Conservation (phyloP, 1,140 invertebrate species). For the Lysiphlebus fabarum region DNA sequence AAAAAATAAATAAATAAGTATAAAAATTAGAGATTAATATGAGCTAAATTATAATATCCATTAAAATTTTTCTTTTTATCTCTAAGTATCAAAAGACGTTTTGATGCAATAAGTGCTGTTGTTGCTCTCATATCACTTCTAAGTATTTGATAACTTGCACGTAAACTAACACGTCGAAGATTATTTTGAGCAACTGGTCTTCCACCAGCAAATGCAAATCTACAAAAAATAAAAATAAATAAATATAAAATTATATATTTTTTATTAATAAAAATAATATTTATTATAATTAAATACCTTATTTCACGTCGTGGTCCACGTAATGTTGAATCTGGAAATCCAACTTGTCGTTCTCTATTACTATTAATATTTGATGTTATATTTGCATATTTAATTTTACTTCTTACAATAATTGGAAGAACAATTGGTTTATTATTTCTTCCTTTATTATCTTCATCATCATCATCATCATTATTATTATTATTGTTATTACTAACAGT, state of each 20-base stretch:
- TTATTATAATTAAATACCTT: constrained; percentile 32
- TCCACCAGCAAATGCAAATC: constrained; percentile 7
- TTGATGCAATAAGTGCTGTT: background rate
- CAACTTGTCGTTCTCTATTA: constrained; percentile 41
- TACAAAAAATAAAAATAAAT: background rate
- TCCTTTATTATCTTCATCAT: constrained; percentile 26
- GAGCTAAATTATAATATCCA: background rate
- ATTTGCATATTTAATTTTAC: constrained; percentile 49
- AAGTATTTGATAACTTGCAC: constrained; percentile 4
- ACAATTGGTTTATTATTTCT: constrained; percentile 26
- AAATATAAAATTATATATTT: too few relatives aligned
- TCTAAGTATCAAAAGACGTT: background rate
- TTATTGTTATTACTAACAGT: too few relatives aligned
- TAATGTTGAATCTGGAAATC: constrained; percentile 48
- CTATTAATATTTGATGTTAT: constrained; percentile 33
- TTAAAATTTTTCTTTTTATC: background rate
- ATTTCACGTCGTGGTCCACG: constrained; percentile 48
- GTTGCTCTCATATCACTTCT: constrained; percentile 1
- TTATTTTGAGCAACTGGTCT: background rate
- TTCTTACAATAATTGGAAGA: constrained; percentile 49
- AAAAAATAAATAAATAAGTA: too few relatives aligned
- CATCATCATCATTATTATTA: too few relatives aligned
- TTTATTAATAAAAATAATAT: too few relatives aligned
- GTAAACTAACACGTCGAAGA: constrained; percentile 1
- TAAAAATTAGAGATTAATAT: background rate